These are phyloP conservation scores for Galemys pyrenaicus DNA, from an alignment of 2,113 vertebrate genomes.

Conservation along the genomic window DNA sequence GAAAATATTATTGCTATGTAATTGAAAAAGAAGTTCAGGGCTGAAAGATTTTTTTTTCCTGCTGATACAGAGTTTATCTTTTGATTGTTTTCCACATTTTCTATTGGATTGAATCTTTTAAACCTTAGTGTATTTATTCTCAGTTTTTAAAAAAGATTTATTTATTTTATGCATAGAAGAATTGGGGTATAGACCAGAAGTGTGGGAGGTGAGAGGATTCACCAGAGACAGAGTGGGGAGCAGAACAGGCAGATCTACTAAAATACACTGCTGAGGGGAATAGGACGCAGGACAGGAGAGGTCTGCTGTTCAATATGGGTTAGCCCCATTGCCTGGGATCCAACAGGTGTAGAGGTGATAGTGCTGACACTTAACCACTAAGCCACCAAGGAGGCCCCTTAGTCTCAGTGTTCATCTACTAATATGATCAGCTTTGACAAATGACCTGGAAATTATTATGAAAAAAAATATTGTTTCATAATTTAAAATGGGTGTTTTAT, in stretches of 20 bases:
- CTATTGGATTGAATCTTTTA: not conserved
- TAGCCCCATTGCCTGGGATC: no score
- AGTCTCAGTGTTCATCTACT: constrained; percentile 30
- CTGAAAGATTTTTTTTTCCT: not conserved
- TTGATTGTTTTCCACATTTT: not conserved
- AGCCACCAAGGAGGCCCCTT: no score
- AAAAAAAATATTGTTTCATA: no score
- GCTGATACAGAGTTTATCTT: not conserved
- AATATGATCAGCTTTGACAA: constrained; percentile 9
- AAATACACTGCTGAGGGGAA: no score
- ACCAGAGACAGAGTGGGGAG: no score
- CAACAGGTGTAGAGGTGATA: no score
- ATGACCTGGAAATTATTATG: not conserved
- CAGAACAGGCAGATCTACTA: no score
- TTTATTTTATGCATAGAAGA: not conserved
- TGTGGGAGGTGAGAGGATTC: no score
- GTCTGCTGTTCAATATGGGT: no score
- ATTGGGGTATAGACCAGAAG: no score
- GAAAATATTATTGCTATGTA: not conserved
- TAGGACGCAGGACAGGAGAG: no score
- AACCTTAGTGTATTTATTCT: not conserved
- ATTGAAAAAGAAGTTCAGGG: not conserved
- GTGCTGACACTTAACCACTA: no score
- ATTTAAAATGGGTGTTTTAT: not conserved
- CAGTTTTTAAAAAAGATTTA: not conserved